These are phyloP conservation scores for Cotesia congregata DNA, from an alignment of 2,888 invertebrate species.

Conservation along the genomic window DNA sequence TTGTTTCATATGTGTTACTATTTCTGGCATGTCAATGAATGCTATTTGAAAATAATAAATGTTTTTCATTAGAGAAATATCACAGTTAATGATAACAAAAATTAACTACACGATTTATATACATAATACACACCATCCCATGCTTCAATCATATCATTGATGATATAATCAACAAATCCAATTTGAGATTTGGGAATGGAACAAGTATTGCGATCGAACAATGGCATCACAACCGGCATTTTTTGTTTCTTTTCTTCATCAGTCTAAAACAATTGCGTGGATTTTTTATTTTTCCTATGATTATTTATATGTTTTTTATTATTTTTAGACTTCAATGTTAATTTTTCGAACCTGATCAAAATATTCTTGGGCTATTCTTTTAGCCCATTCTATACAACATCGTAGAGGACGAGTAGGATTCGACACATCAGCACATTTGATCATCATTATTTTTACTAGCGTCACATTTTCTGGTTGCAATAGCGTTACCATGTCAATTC, in stretches of 20 bases:
- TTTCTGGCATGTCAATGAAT: slow-evolving; percentile 93
- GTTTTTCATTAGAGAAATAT: slow-evolving; percentile 27
- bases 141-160: slow-evolving; percentile 97
- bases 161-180: slow-evolving; percentile 97
- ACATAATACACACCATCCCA: slow-evolving; percentile 87
- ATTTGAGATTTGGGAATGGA: slow-evolving; percentile 98
- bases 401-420: slow-evolving; percentile 93
- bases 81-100: neutral
- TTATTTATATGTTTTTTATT: slow-evolving; percentile 3
- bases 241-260: slow-evolving; percentile 93
- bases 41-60: slow-evolving; percentile 68
- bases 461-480: slow-evolving; percentile 85
- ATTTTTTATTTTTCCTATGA: slow-evolving; percentile 16
- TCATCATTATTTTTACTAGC: slow-evolving; percentile 94
- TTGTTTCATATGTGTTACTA: slow-evolving; percentile 84
- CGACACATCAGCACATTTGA: slow-evolving; percentile 98
- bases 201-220: slow-evolving; percentile 95
- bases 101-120: slow-evolving; percentile 2
- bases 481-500: slow-evolving; percentile 65
- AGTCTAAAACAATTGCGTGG: slow-evolving; percentile 74
- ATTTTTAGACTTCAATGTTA: slow-evolving; percentile 16
- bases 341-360: slow-evolving; percentile 80
- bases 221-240: slow-evolving; percentile 97
- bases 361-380: slow-evolving; percentile 97
- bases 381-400: slow-evolving; percentile 92